phyloP scores from a whole-genome alignment of 2,888 invertebrate genomes.

The Subacronicta megacephala region DNA sequence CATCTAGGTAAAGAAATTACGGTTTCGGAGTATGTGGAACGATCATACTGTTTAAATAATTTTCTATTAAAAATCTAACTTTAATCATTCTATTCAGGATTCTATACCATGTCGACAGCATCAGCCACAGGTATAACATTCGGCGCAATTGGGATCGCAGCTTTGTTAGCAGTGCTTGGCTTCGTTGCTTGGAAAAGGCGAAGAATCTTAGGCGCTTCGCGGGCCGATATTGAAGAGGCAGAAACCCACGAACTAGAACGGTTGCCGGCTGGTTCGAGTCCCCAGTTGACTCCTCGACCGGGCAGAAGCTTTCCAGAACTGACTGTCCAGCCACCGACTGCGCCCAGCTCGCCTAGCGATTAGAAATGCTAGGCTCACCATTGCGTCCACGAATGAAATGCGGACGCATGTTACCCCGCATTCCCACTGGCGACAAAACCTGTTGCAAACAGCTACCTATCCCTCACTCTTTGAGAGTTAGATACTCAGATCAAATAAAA shows the following conservation, averaged over 20 bases:
- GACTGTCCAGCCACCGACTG: conserved; percentile 72
- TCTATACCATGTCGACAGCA: conserved; percentile 81
- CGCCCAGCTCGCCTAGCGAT: conserved; percentile 56
- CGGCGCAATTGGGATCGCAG: conserved; percentile 68
- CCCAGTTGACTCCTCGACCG: conserved; percentile 47
- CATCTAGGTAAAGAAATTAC: no score
- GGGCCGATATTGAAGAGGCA: conserved; percentile 37
- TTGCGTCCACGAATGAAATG: no score
- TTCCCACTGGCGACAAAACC: no score
- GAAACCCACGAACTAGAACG: conserved; percentile 69
- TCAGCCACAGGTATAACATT: conserved; percentile 78
- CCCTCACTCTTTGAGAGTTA: no score
- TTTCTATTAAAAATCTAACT: not conserved
- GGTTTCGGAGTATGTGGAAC: no score
- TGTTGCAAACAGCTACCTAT: no score
- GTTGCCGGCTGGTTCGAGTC: conserved; percentile 22
- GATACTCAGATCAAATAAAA: no score
- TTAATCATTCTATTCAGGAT: conserved; percentile 62
- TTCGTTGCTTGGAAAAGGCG: conserved; percentile 77
- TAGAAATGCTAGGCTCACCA: no score
- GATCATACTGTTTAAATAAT: not conserved
- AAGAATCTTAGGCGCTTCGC: conserved; percentile 64
- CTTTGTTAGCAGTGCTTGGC: conserved; percentile 66
- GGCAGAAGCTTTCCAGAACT: conserved; percentile 63
- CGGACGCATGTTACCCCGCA: no score